A percentile compares a stretch with the other conserved stretches of the same genome.
These are phyloP conservation scores for Phaonia tiefii DNA, from an alignment of 2,888 invertebrate species.

Conservation along the genomic window DNA sequence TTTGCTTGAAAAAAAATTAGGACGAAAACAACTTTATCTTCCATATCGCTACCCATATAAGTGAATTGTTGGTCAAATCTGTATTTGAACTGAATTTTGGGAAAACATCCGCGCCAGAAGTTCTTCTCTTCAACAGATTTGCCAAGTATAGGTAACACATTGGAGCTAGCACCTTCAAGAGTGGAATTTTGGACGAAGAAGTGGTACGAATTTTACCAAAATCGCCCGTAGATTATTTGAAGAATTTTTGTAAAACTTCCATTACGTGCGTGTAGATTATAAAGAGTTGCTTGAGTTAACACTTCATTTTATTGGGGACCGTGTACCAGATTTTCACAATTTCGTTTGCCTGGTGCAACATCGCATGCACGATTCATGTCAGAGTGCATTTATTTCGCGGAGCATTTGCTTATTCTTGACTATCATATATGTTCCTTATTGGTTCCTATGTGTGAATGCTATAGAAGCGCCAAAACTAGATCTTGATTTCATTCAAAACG, in stretches of 20 bases:
- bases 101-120: no score
- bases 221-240: conserved; percentile 11
- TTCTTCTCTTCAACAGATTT: no score
- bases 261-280: conserved; percentile 14
- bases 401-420: no score
- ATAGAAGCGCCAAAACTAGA: no score
- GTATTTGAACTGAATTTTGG: no score
- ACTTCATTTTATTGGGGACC: conserved; percentile 33
- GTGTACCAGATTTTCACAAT: background rate
- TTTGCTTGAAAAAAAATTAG: conserved; percentile 7
- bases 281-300: background rate
- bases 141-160: background rate
- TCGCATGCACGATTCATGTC: conserved; percentile 49
- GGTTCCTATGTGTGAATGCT: no score
- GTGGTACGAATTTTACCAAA: conserved; percentile 4
- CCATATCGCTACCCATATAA: conserved; percentile 7
- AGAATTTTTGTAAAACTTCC: conserved; percentile 15
- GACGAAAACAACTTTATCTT: conserved; percentile 16
- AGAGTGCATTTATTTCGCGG: conserved; percentile 39
- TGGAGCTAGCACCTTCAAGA: background rate
- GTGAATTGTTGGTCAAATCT: background rate
- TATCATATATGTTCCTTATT: no score
- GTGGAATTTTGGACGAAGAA: conserved; percentile 6
- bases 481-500: background rate
- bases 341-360: conserved; percentile 11